Conservation (phyloP, 2,888 invertebrate genomes). For the Rotaria sp. region DNA sequence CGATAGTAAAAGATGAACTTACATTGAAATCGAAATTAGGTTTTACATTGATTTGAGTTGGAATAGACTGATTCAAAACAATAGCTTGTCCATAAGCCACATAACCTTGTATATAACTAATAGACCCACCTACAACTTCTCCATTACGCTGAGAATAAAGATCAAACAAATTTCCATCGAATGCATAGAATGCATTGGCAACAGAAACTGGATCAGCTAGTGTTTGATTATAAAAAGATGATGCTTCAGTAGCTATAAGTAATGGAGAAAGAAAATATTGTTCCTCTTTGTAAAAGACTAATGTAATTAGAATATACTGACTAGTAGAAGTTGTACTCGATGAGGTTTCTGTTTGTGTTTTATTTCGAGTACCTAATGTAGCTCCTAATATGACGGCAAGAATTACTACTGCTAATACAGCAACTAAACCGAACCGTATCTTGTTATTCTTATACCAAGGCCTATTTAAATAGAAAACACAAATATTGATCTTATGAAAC, state of each 20-base stretch:
- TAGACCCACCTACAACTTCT: background rate
- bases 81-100: background rate
- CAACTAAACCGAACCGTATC: background rate
- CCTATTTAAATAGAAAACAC: background rate
- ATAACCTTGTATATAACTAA: background rate
- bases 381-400: background rate
- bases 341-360: background rate
- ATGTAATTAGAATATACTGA: background rate
- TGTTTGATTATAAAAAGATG: background rate
- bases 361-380: background rate
- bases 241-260: background rate
- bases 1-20: background rate
- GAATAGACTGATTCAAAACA: background rate
- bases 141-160: background rate
- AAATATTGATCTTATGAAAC: too few relatives aligned
- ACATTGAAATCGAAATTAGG: background rate
- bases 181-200: background rate
- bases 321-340: background rate
- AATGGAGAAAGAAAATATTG: background rate
- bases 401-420: background rate
- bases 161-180: background rate
- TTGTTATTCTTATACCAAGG: background rate
- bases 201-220: background rate
- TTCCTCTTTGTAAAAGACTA: background rate
- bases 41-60: background rate